Conservation (phyloP, 2,888 invertebrate genomes). For the Euplagia quadripunctaria region DNA sequence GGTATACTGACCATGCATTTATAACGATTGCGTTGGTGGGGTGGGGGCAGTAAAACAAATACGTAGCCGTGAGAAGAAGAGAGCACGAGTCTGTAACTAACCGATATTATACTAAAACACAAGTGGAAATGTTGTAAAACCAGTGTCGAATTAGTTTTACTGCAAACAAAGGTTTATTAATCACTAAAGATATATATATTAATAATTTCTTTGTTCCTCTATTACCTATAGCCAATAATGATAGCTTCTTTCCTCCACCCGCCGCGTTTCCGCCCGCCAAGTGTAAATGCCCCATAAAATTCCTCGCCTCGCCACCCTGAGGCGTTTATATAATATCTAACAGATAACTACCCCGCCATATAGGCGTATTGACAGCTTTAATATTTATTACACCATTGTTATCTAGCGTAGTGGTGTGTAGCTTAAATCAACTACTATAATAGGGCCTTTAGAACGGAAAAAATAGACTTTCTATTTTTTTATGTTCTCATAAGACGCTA, state of each 20-base stretch:
- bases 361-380: conserved; percentile 83
- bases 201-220: not conserved
- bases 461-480: not conserved
- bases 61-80: too few species aligned
- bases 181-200: not conserved
- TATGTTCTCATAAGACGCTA: too few species aligned
- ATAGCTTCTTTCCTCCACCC: conserved; percentile 6
- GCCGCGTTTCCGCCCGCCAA: conserved; percentile 40
- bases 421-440: conserved; percentile 46
- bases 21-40: too few species aligned
- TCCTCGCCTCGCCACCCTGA: conserved; percentile 76
- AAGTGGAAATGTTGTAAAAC: too few species aligned
- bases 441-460: conserved; percentile 32
- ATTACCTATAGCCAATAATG: not conserved
- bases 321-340: conserved; percentile 85
- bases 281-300: conserved; percentile 48
- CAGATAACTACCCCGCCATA: conserved; percentile 79
- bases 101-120: too few species aligned
- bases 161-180: too few species aligned
- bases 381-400: conserved; percentile 86
- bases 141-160: too few species aligned
- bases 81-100: too few species aligned
- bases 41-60: too few species aligned
- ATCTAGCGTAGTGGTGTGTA: conserved; percentile 56
- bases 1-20: too few species aligned